Percentiles rank a stretch among this genome's conserved stretches.
phyloP scores from a whole-genome alignment of 2,113 vertebrate species.

The Bos indicus region DNA sequence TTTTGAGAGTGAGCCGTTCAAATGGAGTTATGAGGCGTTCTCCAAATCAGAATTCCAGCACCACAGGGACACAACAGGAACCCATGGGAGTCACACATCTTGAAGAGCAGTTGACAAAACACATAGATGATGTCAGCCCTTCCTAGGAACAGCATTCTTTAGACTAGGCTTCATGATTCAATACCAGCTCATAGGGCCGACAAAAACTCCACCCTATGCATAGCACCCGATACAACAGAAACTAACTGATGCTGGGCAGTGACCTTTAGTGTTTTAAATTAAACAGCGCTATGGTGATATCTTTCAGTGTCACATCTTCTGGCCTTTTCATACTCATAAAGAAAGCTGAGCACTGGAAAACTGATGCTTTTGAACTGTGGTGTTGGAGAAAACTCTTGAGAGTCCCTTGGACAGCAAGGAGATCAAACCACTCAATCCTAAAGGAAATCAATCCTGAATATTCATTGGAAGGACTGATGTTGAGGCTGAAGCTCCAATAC shows the following conservation, averaged over 20 bases:
- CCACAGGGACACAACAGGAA: not conserved
- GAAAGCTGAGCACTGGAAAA: not conserved
- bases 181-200: not conserved
- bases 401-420: not conserved
- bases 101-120: not conserved
- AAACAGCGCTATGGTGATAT: not conserved
- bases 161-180: not conserved
- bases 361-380: not conserved
- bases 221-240: not conserved
- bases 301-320: not conserved
- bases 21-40: not conserved
- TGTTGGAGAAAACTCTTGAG: not conserved
- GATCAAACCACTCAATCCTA: not conserved
- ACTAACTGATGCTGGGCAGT: not conserved
- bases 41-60: not conserved
- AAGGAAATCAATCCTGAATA: not conserved
- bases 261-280: not conserved
- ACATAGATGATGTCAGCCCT: rapidly evolving
- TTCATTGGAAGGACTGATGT: not conserved
- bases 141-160: not conserved
- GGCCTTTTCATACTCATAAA: not conserved
- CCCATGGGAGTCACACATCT: rapidly evolving
- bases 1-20: not conserved
- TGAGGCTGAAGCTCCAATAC: not conserved
- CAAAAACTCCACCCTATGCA: rapidly evolving